These are phyloP conservation scores for Speoplatyrhinus poulsoni DNA, from an alignment of 2,113 vertebrate genomes.

Conservation along the genomic window DNA sequence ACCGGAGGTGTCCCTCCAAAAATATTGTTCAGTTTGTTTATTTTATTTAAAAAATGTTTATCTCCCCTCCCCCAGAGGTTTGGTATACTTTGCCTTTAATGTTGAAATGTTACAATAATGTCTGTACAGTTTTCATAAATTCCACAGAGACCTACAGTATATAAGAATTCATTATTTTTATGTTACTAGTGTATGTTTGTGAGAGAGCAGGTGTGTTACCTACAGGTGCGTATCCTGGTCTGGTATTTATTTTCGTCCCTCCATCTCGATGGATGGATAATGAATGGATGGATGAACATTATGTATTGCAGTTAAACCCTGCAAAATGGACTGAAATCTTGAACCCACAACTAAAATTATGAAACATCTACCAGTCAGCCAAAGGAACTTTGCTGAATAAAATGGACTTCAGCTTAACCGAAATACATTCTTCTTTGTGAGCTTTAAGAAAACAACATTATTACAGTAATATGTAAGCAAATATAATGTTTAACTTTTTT, in stretches of 20 bases:
- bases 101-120: slow-evolving; percentile 65
- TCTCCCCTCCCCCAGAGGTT: slow-evolving; percentile 37
- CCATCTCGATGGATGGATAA: neutral
- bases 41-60: slow-evolving; percentile 11
- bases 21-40: slow-evolving; percentile 13
- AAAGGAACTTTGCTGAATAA: slow-evolving; percentile 32
- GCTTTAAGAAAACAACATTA: slow-evolving; percentile 70
- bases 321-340: slow-evolving; percentile 31
- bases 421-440: slow-evolving; percentile 64
- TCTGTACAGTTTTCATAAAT: slow-evolving; percentile 77
- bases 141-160: slow-evolving; percentile 51
- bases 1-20: slow-evolving; percentile 52
- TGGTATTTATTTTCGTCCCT: slow-evolving; percentile 25
- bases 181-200: slow-evolving; percentile 18
- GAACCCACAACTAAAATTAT: slow-evolving; percentile 10
- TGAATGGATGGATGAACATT: slow-evolving; percentile 23
- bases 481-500: slow-evolving; percentile 54
- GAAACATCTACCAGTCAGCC: slow-evolving; percentile 31
- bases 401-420: slow-evolving; percentile 34
- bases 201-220: neutral
- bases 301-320: slow-evolving; percentile 42
- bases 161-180: slow-evolving; percentile 32
- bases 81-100: slow-evolving; percentile 45
- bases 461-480: slow-evolving; percentile 73
- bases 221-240: neutral